Evolutionary conservation across 2,888 invertebrate genomes (phyloP).

Genomic region (Siphlonurus alternatus): DNA sequence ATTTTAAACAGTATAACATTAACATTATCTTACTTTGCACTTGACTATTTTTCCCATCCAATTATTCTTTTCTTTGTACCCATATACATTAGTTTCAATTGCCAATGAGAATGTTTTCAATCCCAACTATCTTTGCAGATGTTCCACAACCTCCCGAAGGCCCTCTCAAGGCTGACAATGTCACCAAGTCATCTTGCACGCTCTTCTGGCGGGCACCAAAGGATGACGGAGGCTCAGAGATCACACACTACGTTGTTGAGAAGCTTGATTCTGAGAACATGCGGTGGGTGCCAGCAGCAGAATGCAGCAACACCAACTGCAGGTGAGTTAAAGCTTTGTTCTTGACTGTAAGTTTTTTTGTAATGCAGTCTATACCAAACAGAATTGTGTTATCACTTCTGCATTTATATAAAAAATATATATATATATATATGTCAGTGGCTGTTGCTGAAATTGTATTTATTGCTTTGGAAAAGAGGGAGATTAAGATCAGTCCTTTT

Average conservation of each 20-base stretch:
- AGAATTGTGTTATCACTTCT: neutral
- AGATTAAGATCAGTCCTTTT: no score
- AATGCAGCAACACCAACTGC: constrained; percentile 58
- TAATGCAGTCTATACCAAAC: neutral
- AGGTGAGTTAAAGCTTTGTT: constrained; percentile 20
- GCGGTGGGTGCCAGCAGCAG: constrained; percentile 91
- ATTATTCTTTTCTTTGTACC: neutral
- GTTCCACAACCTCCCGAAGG: constrained; percentile 81
- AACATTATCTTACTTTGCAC: no score
- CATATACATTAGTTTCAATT: neutral
- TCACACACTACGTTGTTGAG: constrained; percentile 82
- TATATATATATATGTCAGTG: no score
- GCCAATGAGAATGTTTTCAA: constrained; percentile 2
- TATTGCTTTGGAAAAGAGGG: no score
- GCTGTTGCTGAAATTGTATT: no score
- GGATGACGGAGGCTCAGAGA: constrained; percentile 86
- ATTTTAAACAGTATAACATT: no score
- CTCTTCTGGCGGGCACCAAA: constrained; percentile 80
- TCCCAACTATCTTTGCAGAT: constrained; percentile 30
- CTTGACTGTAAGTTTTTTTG: neutral
- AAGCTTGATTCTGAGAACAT: constrained; percentile 90
- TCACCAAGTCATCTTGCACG: constrained; percentile 73
- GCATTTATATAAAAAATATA: neutral
- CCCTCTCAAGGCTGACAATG: constrained; percentile 69
- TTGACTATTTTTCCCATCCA: no score